phyloP scores from a whole-genome alignment of 2,797 vertebrate species.

The Spheniscus humboldti region DNA sequence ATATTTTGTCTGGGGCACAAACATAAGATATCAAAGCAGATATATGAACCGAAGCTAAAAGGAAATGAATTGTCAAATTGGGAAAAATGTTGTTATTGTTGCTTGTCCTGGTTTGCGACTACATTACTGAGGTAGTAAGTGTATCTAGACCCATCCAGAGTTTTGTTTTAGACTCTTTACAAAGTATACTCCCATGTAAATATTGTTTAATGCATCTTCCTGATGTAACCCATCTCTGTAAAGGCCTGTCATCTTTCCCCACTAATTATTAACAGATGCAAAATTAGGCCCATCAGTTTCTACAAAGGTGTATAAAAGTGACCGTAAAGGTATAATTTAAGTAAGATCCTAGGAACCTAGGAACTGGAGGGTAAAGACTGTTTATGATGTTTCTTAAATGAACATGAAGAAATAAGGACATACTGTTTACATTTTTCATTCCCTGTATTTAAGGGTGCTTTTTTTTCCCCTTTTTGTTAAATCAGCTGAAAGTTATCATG shows the following conservation, averaged over 20 bases:
- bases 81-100: constrained; percentile 15
- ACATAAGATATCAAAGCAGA: constrained; percentile 52
- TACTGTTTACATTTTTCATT: neutral
- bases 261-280: neutral
- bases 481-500: neutral
- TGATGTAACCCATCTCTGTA: neutral
- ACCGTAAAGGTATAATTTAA: neutral
- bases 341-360: neutral
- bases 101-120: neutral
- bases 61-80: constrained; percentile 47
- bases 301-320: neutral
- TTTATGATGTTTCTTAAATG: neutral
- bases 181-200: neutral
- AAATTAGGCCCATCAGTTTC: neutral
- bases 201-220: neutral
- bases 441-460: neutral
- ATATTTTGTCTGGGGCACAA: constrained; percentile 60
- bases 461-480: neutral
- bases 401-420: neutral
- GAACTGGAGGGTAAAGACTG: neutral
- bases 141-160: neutral
- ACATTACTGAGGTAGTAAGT: neutral
- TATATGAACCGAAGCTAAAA: constrained; percentile 8
- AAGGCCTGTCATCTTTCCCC: neutral
- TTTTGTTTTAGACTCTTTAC: neutral